Conservation (phyloP, 2,113 vertebrate genomes). For the Piliocolobus tephrosceles region DNA sequence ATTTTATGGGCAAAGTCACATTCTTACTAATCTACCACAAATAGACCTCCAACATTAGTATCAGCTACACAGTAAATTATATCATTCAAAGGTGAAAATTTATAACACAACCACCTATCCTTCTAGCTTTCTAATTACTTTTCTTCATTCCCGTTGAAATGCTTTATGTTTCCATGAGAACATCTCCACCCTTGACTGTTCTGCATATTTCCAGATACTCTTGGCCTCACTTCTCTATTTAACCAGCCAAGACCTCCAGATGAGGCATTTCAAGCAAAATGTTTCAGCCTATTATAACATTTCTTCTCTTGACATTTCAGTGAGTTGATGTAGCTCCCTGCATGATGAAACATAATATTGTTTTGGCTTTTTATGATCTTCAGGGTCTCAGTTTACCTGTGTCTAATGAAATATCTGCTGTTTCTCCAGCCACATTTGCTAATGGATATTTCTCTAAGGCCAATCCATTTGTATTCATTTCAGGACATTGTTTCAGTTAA, state of each 20-base stretch:
- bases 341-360: background rate
- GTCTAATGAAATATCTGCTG: background rate
- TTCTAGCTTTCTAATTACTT: background rate
- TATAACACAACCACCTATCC: background rate
- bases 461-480: background rate
- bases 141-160: background rate
- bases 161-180: background rate
- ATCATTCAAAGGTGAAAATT: conserved; percentile 13
- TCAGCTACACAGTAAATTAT: background rate
- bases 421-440: background rate
- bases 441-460: background rate
- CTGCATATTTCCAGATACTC: background rate
- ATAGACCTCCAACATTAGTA: background rate
- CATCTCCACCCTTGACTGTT: background rate
- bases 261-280: background rate
- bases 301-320: background rate
- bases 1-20: background rate
- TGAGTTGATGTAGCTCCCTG: background rate
- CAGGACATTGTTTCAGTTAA: background rate
- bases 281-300: background rate
- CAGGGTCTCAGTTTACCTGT: background rate
- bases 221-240: background rate
- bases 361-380: background rate
- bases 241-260: background rate
- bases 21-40: background rate